Percentiles rank a stretch among this genome's conserved stretches.
These are phyloP conservation scores for Eunapius fragilis DNA, from an alignment of 37 sponge, comb jelly and placozoan species.

Conservation along the genomic window DNA sequence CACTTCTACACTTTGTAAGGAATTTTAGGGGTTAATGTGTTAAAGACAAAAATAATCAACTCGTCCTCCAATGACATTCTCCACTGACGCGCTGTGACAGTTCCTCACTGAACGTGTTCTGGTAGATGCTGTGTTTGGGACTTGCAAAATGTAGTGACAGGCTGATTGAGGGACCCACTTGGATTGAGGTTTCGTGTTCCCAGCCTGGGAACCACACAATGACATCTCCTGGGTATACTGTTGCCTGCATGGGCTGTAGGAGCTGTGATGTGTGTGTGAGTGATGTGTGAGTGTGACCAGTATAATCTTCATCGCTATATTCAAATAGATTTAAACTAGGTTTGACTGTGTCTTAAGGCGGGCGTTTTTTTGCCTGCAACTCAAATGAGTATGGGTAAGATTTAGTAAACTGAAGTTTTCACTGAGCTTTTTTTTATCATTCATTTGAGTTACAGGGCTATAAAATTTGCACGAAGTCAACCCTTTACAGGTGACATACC, in stretches of 20 bases:
- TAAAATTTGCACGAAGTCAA: no score
- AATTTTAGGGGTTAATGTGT: no score
- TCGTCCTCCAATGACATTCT: slow-evolving; percentile 8
- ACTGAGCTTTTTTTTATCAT: no score
- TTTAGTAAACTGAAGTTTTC: no score
- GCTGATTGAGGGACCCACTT: slow-evolving; percentile 37
- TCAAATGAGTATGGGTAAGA: no score
- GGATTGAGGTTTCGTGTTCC: slow-evolving; percentile 59
- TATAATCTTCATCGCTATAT: no score
- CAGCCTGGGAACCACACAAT: slow-evolving; percentile 70
- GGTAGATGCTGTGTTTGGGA: background rate
- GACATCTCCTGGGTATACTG: slow-evolving; percentile 36
- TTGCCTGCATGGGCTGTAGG: slow-evolving; percentile 25
- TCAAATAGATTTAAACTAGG: no score
- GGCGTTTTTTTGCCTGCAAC: no score
- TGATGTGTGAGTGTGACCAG: background rate
- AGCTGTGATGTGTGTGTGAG: slow-evolving; percentile 14
- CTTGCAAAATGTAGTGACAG: slow-evolving; percentile 48
- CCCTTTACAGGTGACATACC: no score
- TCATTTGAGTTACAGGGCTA: no score
- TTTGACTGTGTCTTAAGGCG: no score
- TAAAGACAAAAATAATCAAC: background rate
- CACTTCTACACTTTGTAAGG: no score
- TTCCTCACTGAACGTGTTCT: slow-evolving; percentile 10
- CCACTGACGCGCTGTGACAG: slow-evolving; percentile 15